Evolutionary conservation across 2,888 invertebrate species (phyloP).

Genomic region (Bruchidius siliquastri): DNA sequence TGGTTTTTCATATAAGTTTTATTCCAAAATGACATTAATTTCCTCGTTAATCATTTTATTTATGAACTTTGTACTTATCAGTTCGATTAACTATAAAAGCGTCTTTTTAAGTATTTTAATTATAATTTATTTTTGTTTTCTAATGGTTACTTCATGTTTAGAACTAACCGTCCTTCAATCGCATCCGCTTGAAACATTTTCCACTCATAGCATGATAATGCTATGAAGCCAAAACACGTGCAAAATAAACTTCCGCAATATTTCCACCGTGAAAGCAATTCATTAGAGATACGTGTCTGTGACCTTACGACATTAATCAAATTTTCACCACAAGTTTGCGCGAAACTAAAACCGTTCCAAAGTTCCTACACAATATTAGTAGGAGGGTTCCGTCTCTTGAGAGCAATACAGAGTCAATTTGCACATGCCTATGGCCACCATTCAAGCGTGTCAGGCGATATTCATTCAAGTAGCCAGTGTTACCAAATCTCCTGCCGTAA

Average conservation of each 20-base stretch:
- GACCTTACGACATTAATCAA: not conserved
- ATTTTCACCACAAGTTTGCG: not conserved
- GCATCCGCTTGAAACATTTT: too few relatives aligned
- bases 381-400: not conserved
- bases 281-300: not conserved
- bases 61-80: too few relatives aligned
- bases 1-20: too few relatives aligned
- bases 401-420: not conserved
- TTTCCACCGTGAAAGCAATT: not conserved
- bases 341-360: not conserved
- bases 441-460: not conserved
- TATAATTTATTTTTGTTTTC: too few relatives aligned
- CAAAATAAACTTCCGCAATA: not conserved
- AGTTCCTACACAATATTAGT: not conserved
- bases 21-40: too few relatives aligned
- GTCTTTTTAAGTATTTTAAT: too few relatives aligned
- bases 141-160: too few relatives aligned
- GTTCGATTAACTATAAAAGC: too few relatives aligned
- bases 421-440: not conserved
- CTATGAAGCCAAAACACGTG: not conserved
- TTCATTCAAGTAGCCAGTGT: too few relatives aligned
- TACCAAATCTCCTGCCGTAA: too few relatives aligned
- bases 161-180: too few relatives aligned
- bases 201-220: not conserved
- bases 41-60: too few relatives aligned